phyloP scores from a whole-genome alignment of 64 coral and sea anemone species.

The Montipora cactus region DNA sequence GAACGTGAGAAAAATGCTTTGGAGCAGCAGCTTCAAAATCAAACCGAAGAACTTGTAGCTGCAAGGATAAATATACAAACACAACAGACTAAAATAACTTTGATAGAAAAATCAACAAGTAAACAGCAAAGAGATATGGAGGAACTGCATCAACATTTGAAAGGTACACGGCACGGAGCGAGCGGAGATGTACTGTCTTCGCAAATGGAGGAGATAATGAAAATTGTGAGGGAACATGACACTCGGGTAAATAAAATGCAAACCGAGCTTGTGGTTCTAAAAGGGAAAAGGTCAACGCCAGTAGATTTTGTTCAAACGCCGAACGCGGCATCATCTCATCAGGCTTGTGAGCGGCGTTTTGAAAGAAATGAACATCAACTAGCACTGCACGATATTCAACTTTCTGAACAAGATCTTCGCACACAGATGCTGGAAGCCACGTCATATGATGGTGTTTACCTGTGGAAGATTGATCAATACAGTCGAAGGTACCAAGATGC shows the following conservation, averaged over 20 bases:
- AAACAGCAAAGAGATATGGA: conserved; percentile 9
- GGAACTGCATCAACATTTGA: not conserved
- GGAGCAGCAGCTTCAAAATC: conserved; percentile 41
- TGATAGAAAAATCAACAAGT: conserved; percentile 10
- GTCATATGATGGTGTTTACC: conserved; percentile 69
- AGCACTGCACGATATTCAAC: conserved; percentile 74
- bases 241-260: not conserved
- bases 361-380: conserved; percentile 66
- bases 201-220: conserved; percentile 31
- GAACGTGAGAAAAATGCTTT: not conserved
- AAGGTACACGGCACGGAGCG: not conserved
- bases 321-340: not conserved
- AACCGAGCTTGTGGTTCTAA: not conserved
- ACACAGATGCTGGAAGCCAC: conserved; percentile 78
- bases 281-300: no score
- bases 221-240: not conserved
- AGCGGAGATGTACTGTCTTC: not conserved
- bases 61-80: conserved; percentile 44
- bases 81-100: conserved; percentile 28
- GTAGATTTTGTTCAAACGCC: not conserved
- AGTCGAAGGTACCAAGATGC: conserved; percentile 65
- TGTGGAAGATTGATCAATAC: conserved; percentile 79
- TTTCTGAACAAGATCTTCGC: conserved; percentile 75
- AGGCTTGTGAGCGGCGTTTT: conserved; percentile 42
- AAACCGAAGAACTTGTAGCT: conserved; percentile 25